Base-by-base conservation (phyloP, 2,888 invertebrate species). In the Apotomis turbidana region DNA sequence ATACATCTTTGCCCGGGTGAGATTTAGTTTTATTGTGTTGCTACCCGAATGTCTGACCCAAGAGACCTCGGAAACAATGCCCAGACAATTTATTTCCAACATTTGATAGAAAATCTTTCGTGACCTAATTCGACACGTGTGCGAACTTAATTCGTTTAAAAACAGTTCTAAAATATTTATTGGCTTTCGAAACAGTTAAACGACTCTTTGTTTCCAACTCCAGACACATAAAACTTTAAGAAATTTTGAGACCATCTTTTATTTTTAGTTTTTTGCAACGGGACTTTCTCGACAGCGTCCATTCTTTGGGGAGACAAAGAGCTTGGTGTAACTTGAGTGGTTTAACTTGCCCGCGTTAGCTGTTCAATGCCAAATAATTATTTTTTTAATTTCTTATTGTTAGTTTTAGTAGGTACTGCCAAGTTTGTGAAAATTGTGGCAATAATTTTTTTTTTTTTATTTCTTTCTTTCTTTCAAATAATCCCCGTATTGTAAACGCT, bases 171-270 rank as follows among this genome's bases (percentile, higher is more conserved):
- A 85, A 86, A 83, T 85, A 79, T 90, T 90, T 89, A 88, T 85
- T 82, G 80, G 83, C 82, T 74, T 82, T 80, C 80, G 81, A 79
- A 83, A 84, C 84, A 82, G 88, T 88, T 86, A 87, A 87, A 86
- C 81, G 84, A 81, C 80, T 85, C 89, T 89, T 90, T 90, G 90
- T 90, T 68, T 54, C 82, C 83, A 75, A 78, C 77, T 86, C 88
- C 89, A 90, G 90, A 90, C 90, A 87, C 87, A 90, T 90, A 90
- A 91, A 90, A 89, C 83, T 78, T 79, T 79, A 82, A 84, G 80
- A 88, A 88, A 85, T 85, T 85, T 81, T 75, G 78, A 83, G 78
- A 81, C 78, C 82, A 78, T 80, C 77, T 83, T 87, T 89, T 84
- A 87, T 86, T 81, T 83, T 79, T 76, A 78, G 83, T 79, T 76